Base-by-base conservation (phyloP, 2,113 vertebrate genomes). In the Aldabrachelys gigantea region DNA sequence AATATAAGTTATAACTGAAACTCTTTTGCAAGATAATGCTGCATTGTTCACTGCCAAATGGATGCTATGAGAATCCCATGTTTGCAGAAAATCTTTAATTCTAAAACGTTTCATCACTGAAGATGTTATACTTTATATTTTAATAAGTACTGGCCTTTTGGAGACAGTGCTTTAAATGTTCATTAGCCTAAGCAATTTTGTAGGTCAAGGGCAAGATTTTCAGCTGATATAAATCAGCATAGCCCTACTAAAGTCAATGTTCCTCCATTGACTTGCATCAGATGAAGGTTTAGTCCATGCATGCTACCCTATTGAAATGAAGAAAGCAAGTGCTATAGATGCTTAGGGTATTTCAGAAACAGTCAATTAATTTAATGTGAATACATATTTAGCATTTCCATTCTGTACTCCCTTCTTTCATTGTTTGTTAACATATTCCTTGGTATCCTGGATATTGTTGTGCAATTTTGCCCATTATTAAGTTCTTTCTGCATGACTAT, bases 401-500 rank as follows among this genome's bases (percentile, higher is more conserved):
- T 13, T 31, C 31, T 88, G 84, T 47, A 5, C 8, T 76, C 82
- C 10, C 54, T 90, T 38, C 14, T 88, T 89, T 84, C 16, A 6
- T 59, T 79, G 35, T 57, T 8, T 0, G 2, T 76, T 80, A 17
- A 17, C 11, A 10, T 76, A 62, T 72, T 62, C 2, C 3, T 56
- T 80, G 81, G 13, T 86, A 44, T 53, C 8, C 3, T 52, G 3
- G 47, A 2, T 79, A 2, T 25, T 16, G 12, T 54, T 81, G 52
- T 38, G n/a, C 1, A 1, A 6, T 88, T 84, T 22, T 62, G 14
- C 11, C 2, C 53, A 10, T 29, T 47, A 29, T 8, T 31, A 80
- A 17, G 53, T 76, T 90, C 25, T 25, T 21, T 0, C 0, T 12
- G 1, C 81, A 21, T 29, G 3, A 29, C 0, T 56, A 4, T 80